A percentile compares a stretch with the other conserved stretches of the same genome.
These are phyloP conservation scores for Steinernema hermaphroditum DNA, from an alignment of 2,888 invertebrate genomes.

Conservation along the genomic window DNA sequence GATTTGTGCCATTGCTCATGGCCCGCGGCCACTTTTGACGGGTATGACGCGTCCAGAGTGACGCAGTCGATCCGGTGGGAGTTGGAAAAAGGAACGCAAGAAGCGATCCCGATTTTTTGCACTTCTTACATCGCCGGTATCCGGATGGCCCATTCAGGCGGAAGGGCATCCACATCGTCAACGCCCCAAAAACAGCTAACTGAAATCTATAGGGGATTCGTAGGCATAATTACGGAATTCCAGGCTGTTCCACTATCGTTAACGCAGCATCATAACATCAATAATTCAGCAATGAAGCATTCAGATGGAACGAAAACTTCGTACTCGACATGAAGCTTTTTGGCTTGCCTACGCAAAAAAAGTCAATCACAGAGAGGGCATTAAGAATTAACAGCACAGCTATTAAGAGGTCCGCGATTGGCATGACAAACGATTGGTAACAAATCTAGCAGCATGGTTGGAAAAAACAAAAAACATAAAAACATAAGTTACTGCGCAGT, in stretches of 20 bases:
- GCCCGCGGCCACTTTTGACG: neutral
- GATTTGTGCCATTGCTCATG: slow-evolving; percentile 22
- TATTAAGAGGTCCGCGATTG: too few relatives aligned
- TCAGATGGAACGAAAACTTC: too few relatives aligned
- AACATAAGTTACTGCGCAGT: too few relatives aligned
- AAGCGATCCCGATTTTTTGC: slow-evolving; percentile 4
- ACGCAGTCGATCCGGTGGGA: slow-evolving; percentile 4
- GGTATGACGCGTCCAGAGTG: slow-evolving; percentile 6
- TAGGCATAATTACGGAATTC: slow-evolving; percentile 4
- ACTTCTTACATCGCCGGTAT: neutral
- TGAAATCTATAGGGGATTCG: slow-evolving; percentile 1
- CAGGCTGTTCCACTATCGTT: neutral
- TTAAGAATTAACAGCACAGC: too few relatives aligned
- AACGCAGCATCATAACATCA: too few relatives aligned
- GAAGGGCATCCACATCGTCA: neutral
- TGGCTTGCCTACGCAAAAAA: too few relatives aligned
- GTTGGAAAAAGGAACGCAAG: neutral
- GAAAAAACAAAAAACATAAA: too few relatives aligned
- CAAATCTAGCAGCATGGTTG: too few relatives aligned
- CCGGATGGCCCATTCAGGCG: neutral
- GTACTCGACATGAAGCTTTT: too few relatives aligned
- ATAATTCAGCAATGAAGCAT: too few relatives aligned
- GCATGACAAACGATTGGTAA: too few relatives aligned
- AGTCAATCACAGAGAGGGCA: too few relatives aligned
- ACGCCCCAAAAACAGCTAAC: neutral